phyloP scores from a whole-genome alignment of 2,113 vertebrate genomes.

The Zootoca vivipara region DNA sequence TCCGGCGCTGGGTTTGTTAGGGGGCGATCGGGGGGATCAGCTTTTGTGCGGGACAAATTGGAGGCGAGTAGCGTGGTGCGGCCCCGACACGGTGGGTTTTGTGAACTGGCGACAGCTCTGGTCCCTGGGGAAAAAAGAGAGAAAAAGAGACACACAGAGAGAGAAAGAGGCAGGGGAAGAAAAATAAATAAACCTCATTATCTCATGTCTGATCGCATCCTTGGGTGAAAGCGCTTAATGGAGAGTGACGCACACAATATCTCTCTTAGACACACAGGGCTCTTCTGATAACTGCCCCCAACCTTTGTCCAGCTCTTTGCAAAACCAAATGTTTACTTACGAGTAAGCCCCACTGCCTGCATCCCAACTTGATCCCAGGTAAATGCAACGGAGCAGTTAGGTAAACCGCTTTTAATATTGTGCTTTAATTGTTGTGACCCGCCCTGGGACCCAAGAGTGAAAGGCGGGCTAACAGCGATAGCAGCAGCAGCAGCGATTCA shows the following conservation, averaged over 20 bases:
- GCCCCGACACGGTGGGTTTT: slow-evolving; percentile 85
- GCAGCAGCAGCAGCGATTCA: no score
- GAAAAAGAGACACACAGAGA: no score
- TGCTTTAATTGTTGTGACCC: no score
- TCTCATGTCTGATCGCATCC: slow-evolving; percentile 87
- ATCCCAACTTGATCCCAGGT: neutral
- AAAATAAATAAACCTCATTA: slow-evolving; percentile 75
- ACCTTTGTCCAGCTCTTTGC: slow-evolving; percentile 34
- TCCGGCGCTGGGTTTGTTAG: slow-evolving; percentile 85
- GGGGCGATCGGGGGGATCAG: slow-evolving; percentile 87
- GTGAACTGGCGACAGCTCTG: slow-evolving; percentile 87
- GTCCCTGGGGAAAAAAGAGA: slow-evolving; percentile 81
- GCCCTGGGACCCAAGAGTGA: no score
- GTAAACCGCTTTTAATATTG: no score
- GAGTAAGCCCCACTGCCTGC: neutral
- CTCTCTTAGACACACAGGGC: no score
- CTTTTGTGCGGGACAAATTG: slow-evolving; percentile 93
- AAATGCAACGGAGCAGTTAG: no score
- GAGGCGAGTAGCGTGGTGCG: slow-evolving; percentile 90
- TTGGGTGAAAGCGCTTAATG: slow-evolving; percentile 80
- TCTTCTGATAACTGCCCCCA: neutral
- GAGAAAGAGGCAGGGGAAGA: slow-evolving; percentile 73
- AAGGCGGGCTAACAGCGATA: no score
- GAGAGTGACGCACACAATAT: slow-evolving; percentile 40
- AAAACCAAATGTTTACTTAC: neutral